Evolutionary conservation across 2,888 invertebrate genomes (phyloP).

Genomic region (Eumacrocentrus americanus): DNA sequence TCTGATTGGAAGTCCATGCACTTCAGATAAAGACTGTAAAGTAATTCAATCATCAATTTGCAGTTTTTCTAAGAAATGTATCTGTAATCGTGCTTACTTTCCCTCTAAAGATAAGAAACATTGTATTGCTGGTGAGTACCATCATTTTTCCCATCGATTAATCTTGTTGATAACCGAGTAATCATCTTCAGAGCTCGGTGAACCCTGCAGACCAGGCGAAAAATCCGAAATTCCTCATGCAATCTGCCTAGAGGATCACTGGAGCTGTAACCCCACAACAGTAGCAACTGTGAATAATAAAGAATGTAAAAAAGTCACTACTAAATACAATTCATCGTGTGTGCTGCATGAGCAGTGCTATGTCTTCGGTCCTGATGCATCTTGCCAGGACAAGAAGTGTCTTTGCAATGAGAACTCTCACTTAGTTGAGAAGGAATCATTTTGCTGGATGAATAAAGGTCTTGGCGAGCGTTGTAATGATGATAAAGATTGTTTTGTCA

Average conservation of each 20-base stretch:
- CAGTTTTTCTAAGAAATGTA: conserved; percentile 38
- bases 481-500: conserved; percentile 45
- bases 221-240: conserved; percentile 34
- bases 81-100: conserved; percentile 43
- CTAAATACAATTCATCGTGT: conserved; percentile 39
- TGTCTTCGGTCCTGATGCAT: conserved; percentile 48
- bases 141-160: not conserved
- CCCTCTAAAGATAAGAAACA: conserved; percentile 1
- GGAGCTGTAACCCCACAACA: conserved; percentile 42
- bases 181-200: conserved; percentile 48
- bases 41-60: conserved; percentile 40
- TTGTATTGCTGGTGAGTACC: conserved; percentile 48
- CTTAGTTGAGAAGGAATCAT: conserved; percentile 41
- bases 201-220: conserved; percentile 37
- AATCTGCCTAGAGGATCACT: conserved; percentile 42
- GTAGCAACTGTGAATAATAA: conserved; percentile 41
- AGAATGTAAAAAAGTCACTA: conserved; percentile 44
- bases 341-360: conserved; percentile 42
- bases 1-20: conserved; percentile 33
- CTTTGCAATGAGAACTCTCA: conserved; percentile 46
- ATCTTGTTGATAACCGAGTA: not conserved
- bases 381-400: conserved; percentile 41
- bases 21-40: conserved; percentile 39
- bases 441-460: conserved; percentile 50
- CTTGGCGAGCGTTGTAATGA: conserved; percentile 41